Percentiles rank a stretch among this genome's conserved stretches.
Conservation (phyloP, 1,140 invertebrate genomes). For the Teleogryllus occipitalis region DNA sequence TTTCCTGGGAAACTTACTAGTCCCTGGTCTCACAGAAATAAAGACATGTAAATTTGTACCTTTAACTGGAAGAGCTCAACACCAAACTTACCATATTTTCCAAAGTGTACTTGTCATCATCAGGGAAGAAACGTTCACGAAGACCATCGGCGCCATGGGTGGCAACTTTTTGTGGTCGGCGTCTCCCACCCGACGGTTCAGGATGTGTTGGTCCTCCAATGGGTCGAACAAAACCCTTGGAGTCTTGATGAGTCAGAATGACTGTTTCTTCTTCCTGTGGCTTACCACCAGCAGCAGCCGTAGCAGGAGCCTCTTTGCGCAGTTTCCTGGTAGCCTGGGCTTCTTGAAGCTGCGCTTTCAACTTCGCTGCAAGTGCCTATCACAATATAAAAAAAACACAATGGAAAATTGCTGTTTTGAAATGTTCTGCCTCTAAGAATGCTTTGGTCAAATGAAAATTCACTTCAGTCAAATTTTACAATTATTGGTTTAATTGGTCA, state of each 20-base stretch:
- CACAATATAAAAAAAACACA: constrained; percentile 21
- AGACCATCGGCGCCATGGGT: constrained; percentile 63
- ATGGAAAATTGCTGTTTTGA: not conserved
- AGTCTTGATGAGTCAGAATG: constrained; percentile 61
- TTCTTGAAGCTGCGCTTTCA: constrained; percentile 65
- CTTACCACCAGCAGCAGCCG: constrained; percentile 24
- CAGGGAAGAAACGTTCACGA: constrained; percentile 74
- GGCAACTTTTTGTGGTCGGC: constrained; percentile 48
- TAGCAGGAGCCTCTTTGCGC: constrained; percentile 33
- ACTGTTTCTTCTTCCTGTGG: constrained; percentile 46
- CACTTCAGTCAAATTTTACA: too few relatives aligned
- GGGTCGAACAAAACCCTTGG: constrained; percentile 42
- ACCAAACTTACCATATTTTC: constrained; percentile 64
- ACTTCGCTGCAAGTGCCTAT: constrained; percentile 51
- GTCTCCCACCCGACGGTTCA: constrained; percentile 33
- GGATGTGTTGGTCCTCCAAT: constrained; percentile 16
- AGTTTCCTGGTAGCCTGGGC: constrained; percentile 48
- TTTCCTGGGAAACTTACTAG: not conserved
- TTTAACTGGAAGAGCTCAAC: too few relatives aligned
- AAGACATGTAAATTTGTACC: too few relatives aligned
- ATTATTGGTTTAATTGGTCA: too few relatives aligned
- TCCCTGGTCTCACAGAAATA: too few relatives aligned
- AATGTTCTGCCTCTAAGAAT: not conserved
- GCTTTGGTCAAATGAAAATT: too few relatives aligned
- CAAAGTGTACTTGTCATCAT: constrained; percentile 83